Evolutionary conservation across 2,797 vertebrate genomes (phyloP).

Genomic region (Microcaecilia unicolor): DNA sequence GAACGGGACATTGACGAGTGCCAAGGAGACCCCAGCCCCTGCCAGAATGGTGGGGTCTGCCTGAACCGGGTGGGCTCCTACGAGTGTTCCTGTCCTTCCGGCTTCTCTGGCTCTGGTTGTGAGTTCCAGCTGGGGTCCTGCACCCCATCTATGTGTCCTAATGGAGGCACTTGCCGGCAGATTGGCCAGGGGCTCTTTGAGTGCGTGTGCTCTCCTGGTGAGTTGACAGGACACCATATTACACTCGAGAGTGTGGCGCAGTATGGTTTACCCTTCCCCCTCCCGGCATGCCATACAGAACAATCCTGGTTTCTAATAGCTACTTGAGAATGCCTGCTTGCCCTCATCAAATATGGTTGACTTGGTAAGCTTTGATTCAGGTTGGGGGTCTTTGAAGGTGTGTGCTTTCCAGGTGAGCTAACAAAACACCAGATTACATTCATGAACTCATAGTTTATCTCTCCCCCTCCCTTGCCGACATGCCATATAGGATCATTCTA

Average conservation of each 20-base stretch:
- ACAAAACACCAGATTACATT: no score
- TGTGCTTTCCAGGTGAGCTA: conserved; percentile 41
- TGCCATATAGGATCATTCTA: conserved; percentile 1
- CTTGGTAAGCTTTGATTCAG: background rate
- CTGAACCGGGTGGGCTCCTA: conserved; percentile 39
- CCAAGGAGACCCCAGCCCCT: conserved; percentile 15
- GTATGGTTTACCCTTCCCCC: no score
- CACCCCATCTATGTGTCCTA: conserved; percentile 7
- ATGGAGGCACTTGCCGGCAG: conserved; percentile 32
- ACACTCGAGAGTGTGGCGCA: no score
- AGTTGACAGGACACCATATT: no score
- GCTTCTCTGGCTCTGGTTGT: conserved; percentile 18
- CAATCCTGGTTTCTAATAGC: background rate
- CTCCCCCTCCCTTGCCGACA: no score
- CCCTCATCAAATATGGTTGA: background rate
- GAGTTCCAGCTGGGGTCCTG: conserved; percentile 26
- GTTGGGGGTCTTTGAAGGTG: conserved; percentile 38
- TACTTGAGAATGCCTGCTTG: background rate
- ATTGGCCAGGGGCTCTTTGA: conserved; percentile 13
- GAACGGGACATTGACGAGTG: conserved; percentile 41
- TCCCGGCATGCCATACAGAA: background rate
- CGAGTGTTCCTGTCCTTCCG: conserved; percentile 28
- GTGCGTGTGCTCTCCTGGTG: conserved; percentile 44
- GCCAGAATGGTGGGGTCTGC: conserved; percentile 31
- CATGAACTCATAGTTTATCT: no score